These are phyloP conservation scores for Sinhomidia bicolor DNA, from an alignment of 2,888 invertebrate genomes.

Conservation along the genomic window DNA sequence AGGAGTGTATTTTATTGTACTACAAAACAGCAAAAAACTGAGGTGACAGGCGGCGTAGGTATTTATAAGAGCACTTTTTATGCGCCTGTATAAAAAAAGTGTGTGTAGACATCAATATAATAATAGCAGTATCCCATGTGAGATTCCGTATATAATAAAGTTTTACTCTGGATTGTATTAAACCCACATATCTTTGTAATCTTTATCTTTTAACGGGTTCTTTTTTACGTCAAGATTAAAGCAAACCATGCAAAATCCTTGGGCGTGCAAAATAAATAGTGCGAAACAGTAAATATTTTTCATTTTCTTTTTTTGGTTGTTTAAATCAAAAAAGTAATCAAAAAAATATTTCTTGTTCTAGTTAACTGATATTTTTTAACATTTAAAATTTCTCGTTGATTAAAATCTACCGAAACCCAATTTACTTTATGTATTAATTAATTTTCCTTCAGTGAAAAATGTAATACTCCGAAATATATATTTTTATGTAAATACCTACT, in stretches of 20 bases:
- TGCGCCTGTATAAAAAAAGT: not conserved
- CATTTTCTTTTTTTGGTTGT: too few species aligned
- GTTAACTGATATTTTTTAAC: too few species aligned
- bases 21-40: conserved; percentile 32
- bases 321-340: too few species aligned
- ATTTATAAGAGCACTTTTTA: not conserved
- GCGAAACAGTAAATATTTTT: not conserved
- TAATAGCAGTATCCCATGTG: too few species aligned
- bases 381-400: too few species aligned
- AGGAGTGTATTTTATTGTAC: conserved; percentile 42
- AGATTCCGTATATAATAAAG: not conserved
- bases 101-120: not conserved
- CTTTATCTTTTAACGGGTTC: not conserved
- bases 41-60: conserved; percentile 29
- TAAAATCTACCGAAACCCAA: too few species aligned
- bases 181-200: not conserved
- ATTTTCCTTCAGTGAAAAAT: too few species aligned
- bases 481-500: too few species aligned
- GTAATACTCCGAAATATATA: too few species aligned
- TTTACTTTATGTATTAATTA: too few species aligned
- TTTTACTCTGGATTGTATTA: not conserved
- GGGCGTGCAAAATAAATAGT: not conserved
- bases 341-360: too few species aligned
- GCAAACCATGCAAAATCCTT: not conserved
- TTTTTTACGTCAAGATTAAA: too few species aligned